Conservation (phyloP, 2,888 invertebrate genomes). For the Linnaemya vulpina region DNA sequence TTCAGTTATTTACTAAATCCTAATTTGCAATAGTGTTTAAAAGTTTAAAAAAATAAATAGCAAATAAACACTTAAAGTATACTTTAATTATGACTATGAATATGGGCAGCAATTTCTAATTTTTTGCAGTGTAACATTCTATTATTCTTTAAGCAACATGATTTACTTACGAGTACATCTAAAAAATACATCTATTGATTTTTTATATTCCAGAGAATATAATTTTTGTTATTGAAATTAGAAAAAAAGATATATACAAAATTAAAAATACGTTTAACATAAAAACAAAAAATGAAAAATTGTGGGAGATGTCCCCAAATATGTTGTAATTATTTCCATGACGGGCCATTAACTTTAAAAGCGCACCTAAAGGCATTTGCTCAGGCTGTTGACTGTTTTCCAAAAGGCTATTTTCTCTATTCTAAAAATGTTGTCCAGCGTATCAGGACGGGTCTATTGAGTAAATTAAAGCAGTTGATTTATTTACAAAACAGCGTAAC, state of each 20-base stretch:
- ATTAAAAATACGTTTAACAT: conserved; percentile 69
- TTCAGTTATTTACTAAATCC: too few species aligned
- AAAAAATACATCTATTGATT: not conserved
- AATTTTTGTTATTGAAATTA: conserved; percentile 27
- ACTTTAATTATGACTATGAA: too few species aligned
- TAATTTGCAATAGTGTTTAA: too few species aligned
- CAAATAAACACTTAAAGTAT: too few species aligned
- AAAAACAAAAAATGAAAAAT: conserved; percentile 75
- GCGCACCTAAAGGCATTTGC: conserved; percentile 75
- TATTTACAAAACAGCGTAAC: conserved; percentile 56
- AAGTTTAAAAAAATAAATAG: too few species aligned
- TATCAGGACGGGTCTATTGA: not conserved
- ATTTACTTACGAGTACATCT: conserved; percentile 20
- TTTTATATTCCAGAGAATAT: conserved; percentile 39
- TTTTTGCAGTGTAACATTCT: too few species aligned
- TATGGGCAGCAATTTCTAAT: too few species aligned
- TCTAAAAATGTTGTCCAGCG: not conserved
- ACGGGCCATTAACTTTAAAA: conserved; percentile 71
- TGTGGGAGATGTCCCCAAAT: conserved; percentile 83
- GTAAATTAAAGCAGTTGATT: conserved; percentile 27
- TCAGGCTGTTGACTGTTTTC: not conserved
- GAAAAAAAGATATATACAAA: conserved; percentile 51
- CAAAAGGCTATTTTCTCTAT: not conserved
- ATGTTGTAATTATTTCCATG: conserved; percentile 83
- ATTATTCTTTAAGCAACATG: conserved; percentile 47